Base-by-base conservation (phyloP, 2,113 vertebrate genomes). In the Erinaceus europaeus region DNA sequence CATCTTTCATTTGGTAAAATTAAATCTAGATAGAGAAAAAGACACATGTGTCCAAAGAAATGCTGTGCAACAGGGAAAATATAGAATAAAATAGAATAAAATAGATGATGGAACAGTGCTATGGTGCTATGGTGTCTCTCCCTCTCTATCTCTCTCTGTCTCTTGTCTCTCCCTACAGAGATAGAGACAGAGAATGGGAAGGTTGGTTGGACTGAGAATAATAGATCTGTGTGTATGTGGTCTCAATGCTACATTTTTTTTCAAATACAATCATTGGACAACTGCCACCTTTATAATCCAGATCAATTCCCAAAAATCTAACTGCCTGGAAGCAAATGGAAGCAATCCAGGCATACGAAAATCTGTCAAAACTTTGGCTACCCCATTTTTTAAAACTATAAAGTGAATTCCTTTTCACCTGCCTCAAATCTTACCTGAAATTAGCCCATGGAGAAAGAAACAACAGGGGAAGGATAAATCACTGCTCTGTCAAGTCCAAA, bases 401-500 rank as follows among this genome's bases (percentile, higher is more conserved):
- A 48, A 77, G 57, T 55, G 21, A 82, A 89, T 40, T 83, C 44
- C 67, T 75, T 86, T 88, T 34, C n/a, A 88, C 69, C 65, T 78
- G 68, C 44, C 44, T 78, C 18, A 89, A 86, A 59, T 67, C 57
- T 74, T 42, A 73, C 77, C 77, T 74, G 44, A 84, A 89, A 84
- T 81, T 79, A 90, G 50, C 38, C 77, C 72, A 15, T 55, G 23
- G 65, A 80, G 52, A 90, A 80, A 86, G 52, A 80, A 90, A 67
- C 46, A 79, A 89, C 44, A 12, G 12, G 27, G 6, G 44, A 84
- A n/a, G 46, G 80, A 82, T 86, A 93, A 94, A 95, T 94, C 84
- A 91, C 48, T 88, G 55, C 44, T 82, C 55, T 74, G 77, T 88
- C 84, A 91, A 79, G 50, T 79, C 46, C 6, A 92, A 92, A 92